phyloP scores from a whole-genome alignment of 2,888 invertebrate genomes.

The Empis livida region DNA sequence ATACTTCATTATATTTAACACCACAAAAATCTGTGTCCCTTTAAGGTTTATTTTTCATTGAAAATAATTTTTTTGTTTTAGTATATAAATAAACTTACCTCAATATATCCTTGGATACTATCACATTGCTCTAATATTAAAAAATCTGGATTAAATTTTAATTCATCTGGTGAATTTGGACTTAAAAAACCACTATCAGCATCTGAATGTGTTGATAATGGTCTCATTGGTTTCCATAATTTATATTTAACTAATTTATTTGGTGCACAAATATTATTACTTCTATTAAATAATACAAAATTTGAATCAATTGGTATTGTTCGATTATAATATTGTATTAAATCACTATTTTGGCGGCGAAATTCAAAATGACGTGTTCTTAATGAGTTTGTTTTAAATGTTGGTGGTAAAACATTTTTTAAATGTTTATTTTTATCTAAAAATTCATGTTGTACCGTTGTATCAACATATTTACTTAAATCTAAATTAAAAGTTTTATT shows the following conservation, averaged over 20 bases:
- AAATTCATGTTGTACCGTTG: not conserved
- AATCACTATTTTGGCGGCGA: constrained; percentile 17
- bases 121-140: constrained; percentile 34
- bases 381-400: not conserved
- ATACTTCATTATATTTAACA: no score
- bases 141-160: constrained; percentile 29
- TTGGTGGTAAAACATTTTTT: constrained; percentile 24
- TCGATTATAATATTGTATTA: constrained; percentile 18
- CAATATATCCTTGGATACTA: constrained; percentile 35
- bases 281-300: constrained; percentile 30
- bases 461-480: no score
- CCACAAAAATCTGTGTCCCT: no score
- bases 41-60: not conserved
- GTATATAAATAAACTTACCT: constrained; percentile 24
- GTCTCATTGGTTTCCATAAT: constrained; percentile 28
- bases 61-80: no score
- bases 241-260: constrained; percentile 25
- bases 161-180: constrained; percentile 46
- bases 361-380: not conserved
- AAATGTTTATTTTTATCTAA: constrained; percentile 25
- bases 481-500: constrained; percentile 1
- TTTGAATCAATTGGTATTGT: constrained; percentile 34
- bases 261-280: not conserved
- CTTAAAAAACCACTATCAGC: constrained; percentile 52
- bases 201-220: constrained; percentile 41